Evolutionary conservation across 2,797 vertebrate species (phyloP).

Genomic region (Sebastes umbrosus): DNA sequence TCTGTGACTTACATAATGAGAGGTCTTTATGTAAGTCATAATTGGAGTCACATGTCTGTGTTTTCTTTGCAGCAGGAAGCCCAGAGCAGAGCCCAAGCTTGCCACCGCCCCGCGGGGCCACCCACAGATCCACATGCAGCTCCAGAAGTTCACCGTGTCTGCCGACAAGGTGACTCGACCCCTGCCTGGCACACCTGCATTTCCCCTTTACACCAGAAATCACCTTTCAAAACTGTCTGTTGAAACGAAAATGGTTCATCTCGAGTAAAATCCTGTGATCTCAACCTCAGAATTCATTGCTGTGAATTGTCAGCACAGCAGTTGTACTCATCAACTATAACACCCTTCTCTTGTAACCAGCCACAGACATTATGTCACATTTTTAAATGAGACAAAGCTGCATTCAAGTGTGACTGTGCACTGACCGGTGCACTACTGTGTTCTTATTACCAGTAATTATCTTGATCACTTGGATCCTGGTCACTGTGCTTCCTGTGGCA

Average conservation of each 20-base stretch:
- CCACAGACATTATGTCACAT: constrained; percentile 49
- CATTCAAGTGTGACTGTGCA: constrained; percentile 10
- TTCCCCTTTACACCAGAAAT: not conserved
- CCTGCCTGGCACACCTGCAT: not conserved
- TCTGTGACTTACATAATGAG: constrained; percentile 62
- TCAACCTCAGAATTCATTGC: not conserved
- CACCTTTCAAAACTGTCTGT: not conserved
- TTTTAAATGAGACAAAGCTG: constrained; percentile 23
- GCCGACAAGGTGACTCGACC: constrained; percentile 82
- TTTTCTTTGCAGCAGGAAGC: constrained; percentile 75
- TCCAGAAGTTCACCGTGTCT: constrained; percentile 85
- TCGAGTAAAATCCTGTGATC: not conserved
- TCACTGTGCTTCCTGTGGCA: constrained; percentile 6
- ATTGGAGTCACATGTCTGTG: constrained; percentile 72
- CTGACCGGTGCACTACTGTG: not conserved
- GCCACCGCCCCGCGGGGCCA: constrained; percentile 59
- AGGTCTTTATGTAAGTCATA: constrained; percentile 71
- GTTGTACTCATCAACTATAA: constrained; percentile 2
- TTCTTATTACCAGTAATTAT: constrained; percentile 50
- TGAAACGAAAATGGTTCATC: not conserved
- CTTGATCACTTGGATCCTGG: not conserved
- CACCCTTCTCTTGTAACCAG: constrained; percentile 17
- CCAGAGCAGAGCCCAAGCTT: constrained; percentile 57
- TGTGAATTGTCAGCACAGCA: constrained; percentile 9
- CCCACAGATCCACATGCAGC: constrained; percentile 77